These are phyloP conservation scores for Lithodes maja DNA, from an alignment of 2,888 invertebrate species.

Conservation along the genomic window DNA sequence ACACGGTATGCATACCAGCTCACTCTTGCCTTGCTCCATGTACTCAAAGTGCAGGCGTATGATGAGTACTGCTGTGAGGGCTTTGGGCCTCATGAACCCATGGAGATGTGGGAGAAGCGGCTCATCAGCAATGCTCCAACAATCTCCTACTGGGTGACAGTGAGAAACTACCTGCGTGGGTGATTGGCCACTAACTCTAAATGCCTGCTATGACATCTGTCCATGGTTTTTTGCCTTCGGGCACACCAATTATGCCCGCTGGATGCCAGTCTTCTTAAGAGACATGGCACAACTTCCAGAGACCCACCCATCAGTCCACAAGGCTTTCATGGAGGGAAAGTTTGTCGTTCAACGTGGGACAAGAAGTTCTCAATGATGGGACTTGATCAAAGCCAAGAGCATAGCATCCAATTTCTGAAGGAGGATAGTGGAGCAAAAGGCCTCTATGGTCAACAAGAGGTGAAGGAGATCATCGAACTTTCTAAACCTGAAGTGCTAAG, in stretches of 20 bases:
- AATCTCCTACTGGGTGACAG: neutral
- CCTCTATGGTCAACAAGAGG: constrained; percentile 18
- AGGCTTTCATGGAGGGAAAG: neutral
- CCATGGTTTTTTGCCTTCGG: neutral
- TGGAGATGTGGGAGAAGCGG: neutral
- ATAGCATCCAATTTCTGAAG: constrained; percentile 10
- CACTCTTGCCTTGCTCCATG: neutral
- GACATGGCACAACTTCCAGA: neutral
- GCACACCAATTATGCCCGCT: neutral
- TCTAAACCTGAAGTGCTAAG: constrained; percentile 6
- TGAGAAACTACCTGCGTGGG: neutral
- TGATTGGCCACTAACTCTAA: constrained; percentile 6
- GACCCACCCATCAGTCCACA: constrained; percentile 1
- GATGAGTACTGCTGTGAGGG: neutral
- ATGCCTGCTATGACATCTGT: neutral
- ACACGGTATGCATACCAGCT: constrained; percentile 16
- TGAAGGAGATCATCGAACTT: neutral
- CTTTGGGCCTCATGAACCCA: neutral
- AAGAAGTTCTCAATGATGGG: neutral
- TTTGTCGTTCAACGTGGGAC: neutral
- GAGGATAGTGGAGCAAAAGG: constrained; percentile 18
- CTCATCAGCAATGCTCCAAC: neutral
- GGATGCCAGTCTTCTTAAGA: constrained; percentile 7
- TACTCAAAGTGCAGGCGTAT: neutral
- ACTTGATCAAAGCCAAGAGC: constrained; percentile 11